Evolutionary conservation across 2,113 vertebrate genomes (phyloP), one percentile per base, ranked within the genome.

Genomic region (Blennius ocellaris): DNA sequence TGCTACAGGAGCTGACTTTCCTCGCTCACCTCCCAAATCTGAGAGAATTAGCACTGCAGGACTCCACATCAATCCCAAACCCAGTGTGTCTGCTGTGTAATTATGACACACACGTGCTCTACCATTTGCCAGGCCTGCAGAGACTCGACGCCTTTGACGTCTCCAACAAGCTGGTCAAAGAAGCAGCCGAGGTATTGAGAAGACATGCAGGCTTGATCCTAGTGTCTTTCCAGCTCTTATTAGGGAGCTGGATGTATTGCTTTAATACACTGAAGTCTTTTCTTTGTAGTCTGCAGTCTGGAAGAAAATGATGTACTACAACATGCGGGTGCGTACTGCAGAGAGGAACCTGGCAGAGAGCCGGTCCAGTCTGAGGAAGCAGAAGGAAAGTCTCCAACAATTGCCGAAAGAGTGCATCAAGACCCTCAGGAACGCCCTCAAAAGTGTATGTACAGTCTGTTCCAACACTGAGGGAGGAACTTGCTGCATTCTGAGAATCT

Each of bases 221-320:
- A 39, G 5, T 8, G 4, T 11, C 11, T 43, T 3, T 30, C 21
- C 21, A 30, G 21, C 21, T 30, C 21, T 30, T 30, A 30, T 30
- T 30, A 30, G 21, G 21, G 21, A 30, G 21, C 21, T 30, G 4
- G 2, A 30, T 30, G 2, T 30, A 30, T 4, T 30, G 21, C 4
- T 30, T 30, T 30, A 30, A 30, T 30, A 30, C 4, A 30, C 21
- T 30, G 21, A 30, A n/a, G 12, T 48, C 14, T 48, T 73, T 69
- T 73, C 59, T 21, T 62, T 76, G 66, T 77, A 98, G 96, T 90
- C 92, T 38, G 96, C 92, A 57, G 94, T 94, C 61, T 92, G 94
- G 90, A 97, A 97, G 90, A 98, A 97, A 89, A 93, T 92, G 69
- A 97, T 96, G 94, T 98, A 96, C 87, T 98, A 97, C 78, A 96